A percentile compares a stretch with the other conserved stretches of the same genome.
Conservation (phyloP, 2,888 invertebrate genomes). For the Quadriops clusia region DNA sequence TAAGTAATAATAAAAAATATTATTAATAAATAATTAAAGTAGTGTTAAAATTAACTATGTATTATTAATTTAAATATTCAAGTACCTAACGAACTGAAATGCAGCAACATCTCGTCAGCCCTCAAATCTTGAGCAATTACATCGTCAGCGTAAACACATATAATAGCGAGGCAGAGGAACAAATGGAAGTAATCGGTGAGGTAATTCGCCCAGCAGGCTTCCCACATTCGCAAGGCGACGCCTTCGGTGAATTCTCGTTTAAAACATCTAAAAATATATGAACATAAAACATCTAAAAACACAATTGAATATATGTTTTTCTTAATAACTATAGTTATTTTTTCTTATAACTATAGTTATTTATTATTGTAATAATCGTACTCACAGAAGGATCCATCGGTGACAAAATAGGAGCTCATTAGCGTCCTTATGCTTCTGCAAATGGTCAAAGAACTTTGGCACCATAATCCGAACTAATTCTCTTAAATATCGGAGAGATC, state of each 20-base stretch:
- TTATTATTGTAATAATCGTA: conserved; percentile 17
- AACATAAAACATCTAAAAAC: no score
- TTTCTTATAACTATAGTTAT: background rate
- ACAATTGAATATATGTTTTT: background rate
- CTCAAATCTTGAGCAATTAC: conserved; percentile 85
- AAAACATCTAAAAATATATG: conserved; percentile 61
- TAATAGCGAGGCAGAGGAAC: conserved; percentile 86
- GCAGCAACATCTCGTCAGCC: conserved; percentile 88
- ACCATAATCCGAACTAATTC: conserved; percentile 82
- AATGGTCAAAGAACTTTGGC: conserved; percentile 80
- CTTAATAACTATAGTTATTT: conserved; percentile 1
- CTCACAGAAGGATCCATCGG: conserved; percentile 85
- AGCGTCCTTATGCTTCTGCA: conserved; percentile 73
- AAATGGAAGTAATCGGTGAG: conserved; percentile 93
- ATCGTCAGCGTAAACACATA: conserved; percentile 85
- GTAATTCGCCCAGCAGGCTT: conserved; percentile 95
- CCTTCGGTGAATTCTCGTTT: conserved; percentile 84
- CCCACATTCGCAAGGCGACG: conserved; percentile 86
- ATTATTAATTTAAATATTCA: conserved; percentile 2
- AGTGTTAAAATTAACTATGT: no score
- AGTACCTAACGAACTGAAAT: conserved; percentile 79
- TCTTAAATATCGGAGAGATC: conserved; percentile 74
- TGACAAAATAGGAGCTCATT: conserved; percentile 88
- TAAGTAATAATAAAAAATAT: no score
- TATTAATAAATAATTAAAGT: no score